These are phyloP conservation scores for Erannis defoliaria DNA, from an alignment of 2,888 invertebrate genomes.

Conservation along the genomic window DNA sequence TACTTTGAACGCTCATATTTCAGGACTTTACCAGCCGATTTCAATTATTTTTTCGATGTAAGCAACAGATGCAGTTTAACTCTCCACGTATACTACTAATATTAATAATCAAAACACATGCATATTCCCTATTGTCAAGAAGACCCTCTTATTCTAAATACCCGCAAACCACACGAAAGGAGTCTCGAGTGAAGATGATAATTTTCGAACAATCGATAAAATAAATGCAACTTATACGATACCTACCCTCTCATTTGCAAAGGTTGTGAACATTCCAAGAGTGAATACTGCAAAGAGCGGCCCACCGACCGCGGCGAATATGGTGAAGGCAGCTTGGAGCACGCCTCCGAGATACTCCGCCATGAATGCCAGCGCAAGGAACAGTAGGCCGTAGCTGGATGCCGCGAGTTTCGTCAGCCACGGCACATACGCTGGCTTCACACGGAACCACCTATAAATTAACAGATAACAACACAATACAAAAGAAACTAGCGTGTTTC, in stretches of 20 bases:
- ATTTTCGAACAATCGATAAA: no score
- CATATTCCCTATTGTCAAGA: no score
- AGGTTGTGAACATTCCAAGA: slow-evolving; percentile 93
- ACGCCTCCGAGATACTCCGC: slow-evolving; percentile 94
- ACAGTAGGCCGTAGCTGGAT: slow-evolving; percentile 90
- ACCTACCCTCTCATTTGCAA: slow-evolving; percentile 89
- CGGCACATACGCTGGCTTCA: slow-evolving; percentile 69
- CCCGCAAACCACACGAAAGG: no score
- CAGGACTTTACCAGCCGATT: no score
- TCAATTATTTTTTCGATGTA: no score
- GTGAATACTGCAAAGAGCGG: slow-evolving; percentile 95
- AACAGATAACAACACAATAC: background rate
- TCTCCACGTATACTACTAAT: no score
- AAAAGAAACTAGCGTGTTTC: background rate
- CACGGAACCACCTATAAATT: slow-evolving; percentile 65
- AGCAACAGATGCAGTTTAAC: no score
- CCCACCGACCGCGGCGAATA: slow-evolving; percentile 95
- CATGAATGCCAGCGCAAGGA: slow-evolving; percentile 93
- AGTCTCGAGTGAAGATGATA: background rate
- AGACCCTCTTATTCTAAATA: no score
- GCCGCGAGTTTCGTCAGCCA: slow-evolving; percentile 89
- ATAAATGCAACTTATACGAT: no score
- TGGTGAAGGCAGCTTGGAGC: slow-evolving; percentile 93
- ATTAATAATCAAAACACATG: no score
- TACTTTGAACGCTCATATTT: no score